phyloP scores from a whole-genome alignment of 2,888 invertebrate genomes.

The Taenaris catops region DNA sequence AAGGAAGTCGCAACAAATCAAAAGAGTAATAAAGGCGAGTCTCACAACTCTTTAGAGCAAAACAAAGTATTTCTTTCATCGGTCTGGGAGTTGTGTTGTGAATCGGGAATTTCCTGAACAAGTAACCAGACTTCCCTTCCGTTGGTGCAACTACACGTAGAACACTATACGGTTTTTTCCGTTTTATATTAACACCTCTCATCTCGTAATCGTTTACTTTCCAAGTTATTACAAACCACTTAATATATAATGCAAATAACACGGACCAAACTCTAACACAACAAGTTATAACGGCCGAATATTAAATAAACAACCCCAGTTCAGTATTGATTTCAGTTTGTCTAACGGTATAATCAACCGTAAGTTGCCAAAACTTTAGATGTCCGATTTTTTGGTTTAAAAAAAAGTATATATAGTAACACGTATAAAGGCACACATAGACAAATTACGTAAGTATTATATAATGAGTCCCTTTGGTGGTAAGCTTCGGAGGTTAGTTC shows the following conservation, averaged over 20 bases:
- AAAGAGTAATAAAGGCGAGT: conserved; percentile 50
- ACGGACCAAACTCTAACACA: background rate
- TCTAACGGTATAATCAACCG: too few relatives aligned
- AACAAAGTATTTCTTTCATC: conserved; percentile 61
- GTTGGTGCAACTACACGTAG: conserved; percentile 34
- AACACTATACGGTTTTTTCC: conserved; percentile 15
- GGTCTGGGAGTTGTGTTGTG: conserved; percentile 43
- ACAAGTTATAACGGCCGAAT: background rate
- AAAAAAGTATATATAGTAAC: too few relatives aligned
- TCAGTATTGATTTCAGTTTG: too few relatives aligned
- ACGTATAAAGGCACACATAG: too few relatives aligned
- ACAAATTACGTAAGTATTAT: too few relatives aligned
- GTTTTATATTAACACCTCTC: background rate
- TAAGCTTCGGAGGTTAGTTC: too few relatives aligned
- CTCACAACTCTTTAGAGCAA: conserved; percentile 34
- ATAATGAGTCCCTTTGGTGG: too few relatives aligned
- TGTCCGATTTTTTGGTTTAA: too few relatives aligned
- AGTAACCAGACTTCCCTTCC: conserved; percentile 63
- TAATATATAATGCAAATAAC: too few relatives aligned
- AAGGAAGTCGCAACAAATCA: conserved; percentile 36
- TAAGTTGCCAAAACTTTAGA: too few relatives aligned
- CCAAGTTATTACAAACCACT: too few relatives aligned
- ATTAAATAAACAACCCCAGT: background rate
- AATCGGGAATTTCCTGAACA: conserved; percentile 51
- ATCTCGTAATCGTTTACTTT: too few relatives aligned